A percentile compares a stretch with the other conserved stretches of the same genome.
These are phyloP conservation scores for Paedocypris sp. DNA, from an alignment of 2,113 vertebrate species.

Conservation along the genomic window DNA sequence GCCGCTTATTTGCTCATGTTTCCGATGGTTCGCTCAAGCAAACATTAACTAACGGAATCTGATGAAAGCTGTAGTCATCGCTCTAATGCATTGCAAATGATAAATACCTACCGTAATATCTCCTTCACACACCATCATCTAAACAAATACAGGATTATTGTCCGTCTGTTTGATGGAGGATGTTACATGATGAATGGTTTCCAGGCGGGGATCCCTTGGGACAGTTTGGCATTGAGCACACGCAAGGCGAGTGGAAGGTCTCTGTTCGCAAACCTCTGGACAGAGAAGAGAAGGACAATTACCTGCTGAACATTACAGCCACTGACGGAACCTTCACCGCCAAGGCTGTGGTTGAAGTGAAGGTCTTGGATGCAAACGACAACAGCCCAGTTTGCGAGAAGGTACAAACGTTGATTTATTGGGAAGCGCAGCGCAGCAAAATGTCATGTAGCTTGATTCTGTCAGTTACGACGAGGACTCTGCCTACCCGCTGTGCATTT, in stretches of 20 bases:
- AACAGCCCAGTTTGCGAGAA: slow-evolving; percentile 90
- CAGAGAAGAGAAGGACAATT: slow-evolving; percentile 84
- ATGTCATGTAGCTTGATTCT: slow-evolving; percentile 1
- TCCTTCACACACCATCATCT: background rate
- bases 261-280: slow-evolving; percentile 87
- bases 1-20: background rate
- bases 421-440: background rate
- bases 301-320: slow-evolving; percentile 89
- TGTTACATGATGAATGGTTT: too few relatives aligned
- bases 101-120: background rate
- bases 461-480: background rate
- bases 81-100: background rate
- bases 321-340: slow-evolving; percentile 87
- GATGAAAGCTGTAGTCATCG: background rate
- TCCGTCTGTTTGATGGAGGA: slow-evolving; percentile 26
- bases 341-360: slow-evolving; percentile 88
- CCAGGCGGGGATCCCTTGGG: slow-evolving; percentile 87
- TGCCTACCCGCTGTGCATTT: slow-evolving; percentile 13
- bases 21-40: background rate
- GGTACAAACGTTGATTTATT: slow-evolving; percentile 54
- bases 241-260: slow-evolving; percentile 95
- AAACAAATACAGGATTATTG: background rate
- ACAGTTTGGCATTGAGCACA: slow-evolving; percentile 84
- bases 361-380: slow-evolving; percentile 95
- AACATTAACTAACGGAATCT: background rate